phyloP scores from a whole-genome alignment of 2,888 invertebrate species.

The Andrena flavipes region DNA sequence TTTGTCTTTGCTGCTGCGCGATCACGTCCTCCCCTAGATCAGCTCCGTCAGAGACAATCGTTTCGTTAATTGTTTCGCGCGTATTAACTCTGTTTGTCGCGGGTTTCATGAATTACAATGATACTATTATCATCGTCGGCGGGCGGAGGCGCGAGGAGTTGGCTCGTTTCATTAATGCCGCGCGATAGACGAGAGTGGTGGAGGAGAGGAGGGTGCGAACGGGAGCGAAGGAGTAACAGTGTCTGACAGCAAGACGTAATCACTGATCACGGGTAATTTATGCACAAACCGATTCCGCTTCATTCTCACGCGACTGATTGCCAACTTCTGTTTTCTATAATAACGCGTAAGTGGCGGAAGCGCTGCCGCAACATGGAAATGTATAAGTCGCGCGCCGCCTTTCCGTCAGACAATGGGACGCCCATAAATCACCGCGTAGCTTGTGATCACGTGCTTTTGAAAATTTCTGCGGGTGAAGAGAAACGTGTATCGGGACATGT shows the following conservation, averaged over 20 bases:
- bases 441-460: conserved; percentile 36
- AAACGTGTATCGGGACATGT: neutral
- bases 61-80: conserved; percentile 46
- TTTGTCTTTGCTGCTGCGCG: conserved; percentile 10
- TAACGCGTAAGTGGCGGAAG: conserved; percentile 39
- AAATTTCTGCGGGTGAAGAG: conserved; percentile 10
- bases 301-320: conserved; percentile 13
- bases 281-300: conserved; percentile 21
- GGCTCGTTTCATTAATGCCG: conserved; percentile 39
- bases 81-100: conserved; percentile 29
- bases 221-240: neutral
- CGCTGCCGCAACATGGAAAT: conserved; percentile 20
- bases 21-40: conserved; percentile 21
- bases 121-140: conserved; percentile 29
- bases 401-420: conserved; percentile 27
- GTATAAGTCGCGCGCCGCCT: conserved; percentile 9
- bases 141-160: conserved; percentile 5
- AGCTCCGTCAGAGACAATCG: conserved; percentile 19
- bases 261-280: conserved; percentile 25
- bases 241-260: conserved; percentile 5
- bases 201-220: neutral
- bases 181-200: neutral
- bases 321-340: conserved; percentile 18
- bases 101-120: conserved; percentile 39
- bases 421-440: conserved; percentile 24